Evolutionary conservation across 2,113 vertebrate genomes (phyloP).

Genomic region (Brevimyrus niger): DNA sequence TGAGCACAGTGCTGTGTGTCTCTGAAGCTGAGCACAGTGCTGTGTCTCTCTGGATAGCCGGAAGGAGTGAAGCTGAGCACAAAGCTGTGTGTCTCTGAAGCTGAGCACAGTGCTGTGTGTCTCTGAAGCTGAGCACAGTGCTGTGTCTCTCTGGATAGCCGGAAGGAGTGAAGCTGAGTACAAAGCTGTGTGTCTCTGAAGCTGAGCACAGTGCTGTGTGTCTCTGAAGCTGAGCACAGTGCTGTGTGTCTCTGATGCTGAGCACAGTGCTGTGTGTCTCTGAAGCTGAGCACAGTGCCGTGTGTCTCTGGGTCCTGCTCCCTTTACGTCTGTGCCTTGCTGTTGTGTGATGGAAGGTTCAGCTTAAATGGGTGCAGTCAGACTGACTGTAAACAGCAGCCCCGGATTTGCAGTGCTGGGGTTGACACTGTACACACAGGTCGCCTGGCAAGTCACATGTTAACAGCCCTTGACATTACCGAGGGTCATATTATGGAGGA

Average conservation of each 20-base stretch:
- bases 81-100: not conserved
- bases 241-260: not conserved
- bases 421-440: constrained; percentile 5
- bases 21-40: not conserved
- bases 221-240: not conserved
- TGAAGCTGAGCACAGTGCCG: not conserved
- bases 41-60: too few relatives aligned
- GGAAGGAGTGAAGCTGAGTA: not conserved
- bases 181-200: not conserved
- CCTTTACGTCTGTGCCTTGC: not conserved
- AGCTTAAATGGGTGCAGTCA: not conserved
- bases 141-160: too few relatives aligned
- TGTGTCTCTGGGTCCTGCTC: not conserved
- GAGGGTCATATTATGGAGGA: not conserved
- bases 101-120: not conserved
- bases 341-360: not conserved
- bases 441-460: not conserved
- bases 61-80: not conserved
- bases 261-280: too few relatives aligned
- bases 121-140: too few relatives aligned
- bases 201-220: not conserved
- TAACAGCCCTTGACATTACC: not conserved
- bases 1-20: not conserved
- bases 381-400: not conserved
- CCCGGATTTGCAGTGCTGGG: not conserved